These are phyloP conservation scores for Polypedilum vanderplanki DNA, from an alignment of 1,140 invertebrate genomes.

Conservation along the genomic window DNA sequence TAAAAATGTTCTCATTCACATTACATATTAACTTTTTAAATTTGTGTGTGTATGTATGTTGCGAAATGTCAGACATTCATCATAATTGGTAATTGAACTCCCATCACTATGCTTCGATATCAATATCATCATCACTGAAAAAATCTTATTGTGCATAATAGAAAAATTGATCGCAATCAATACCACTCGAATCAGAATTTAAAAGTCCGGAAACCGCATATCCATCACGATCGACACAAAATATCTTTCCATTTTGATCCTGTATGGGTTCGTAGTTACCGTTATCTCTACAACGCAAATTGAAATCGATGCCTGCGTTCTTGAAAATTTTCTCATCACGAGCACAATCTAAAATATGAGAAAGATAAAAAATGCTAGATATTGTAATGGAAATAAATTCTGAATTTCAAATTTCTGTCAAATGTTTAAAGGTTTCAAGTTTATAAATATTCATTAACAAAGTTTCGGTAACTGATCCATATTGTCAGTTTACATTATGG, in stretches of 20 bases:
- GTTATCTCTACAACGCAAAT: slow-evolving; percentile 44
- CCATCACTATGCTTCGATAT: not conserved
- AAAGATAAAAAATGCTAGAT: not conserved
- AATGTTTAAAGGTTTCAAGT: no score
- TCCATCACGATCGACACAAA: slow-evolving; percentile 51
- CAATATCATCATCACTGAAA: not conserved
- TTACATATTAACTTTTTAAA: no score
- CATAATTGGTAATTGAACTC: no score
- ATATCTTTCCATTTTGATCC: slow-evolving; percentile 42
- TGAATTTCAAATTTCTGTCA: no score
- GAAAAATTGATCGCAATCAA: slow-evolving; percentile 31
- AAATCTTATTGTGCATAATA: slow-evolving; percentile 11
- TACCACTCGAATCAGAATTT: slow-evolving; percentile 26
- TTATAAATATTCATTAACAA: no score
- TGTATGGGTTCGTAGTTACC: slow-evolving; percentile 49
- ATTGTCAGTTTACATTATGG: no score
- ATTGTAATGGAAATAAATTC: not conserved
- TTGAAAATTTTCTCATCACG: slow-evolving; percentile 47
- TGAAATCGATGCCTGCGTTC: slow-evolving; percentile 42
- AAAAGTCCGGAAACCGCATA: slow-evolving; percentile 39
- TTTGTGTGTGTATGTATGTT: no score
- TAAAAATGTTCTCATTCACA: no score
- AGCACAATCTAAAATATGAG: slow-evolving; percentile 48
- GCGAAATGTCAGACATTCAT: no score
- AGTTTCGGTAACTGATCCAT: no score